A percentile compares a stretch with the other conserved stretches of the same genome.
These are phyloP conservation scores for Sebastes kiyomatsui DNA, from an alignment of 2,797 vertebrate genomes.

Conservation along the genomic window DNA sequence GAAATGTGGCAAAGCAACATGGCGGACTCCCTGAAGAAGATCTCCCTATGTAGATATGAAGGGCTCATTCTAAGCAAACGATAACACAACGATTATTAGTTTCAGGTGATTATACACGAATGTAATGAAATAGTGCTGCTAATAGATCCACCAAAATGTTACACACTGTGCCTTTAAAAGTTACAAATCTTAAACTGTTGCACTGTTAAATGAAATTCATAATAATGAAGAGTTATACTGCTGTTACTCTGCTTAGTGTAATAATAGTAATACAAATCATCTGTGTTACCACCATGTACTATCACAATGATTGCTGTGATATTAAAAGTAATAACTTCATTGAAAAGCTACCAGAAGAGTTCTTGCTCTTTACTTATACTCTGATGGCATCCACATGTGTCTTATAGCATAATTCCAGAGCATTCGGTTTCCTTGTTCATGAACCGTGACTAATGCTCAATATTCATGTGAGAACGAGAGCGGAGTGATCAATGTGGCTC, in stretches of 20 bases:
- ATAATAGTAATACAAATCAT: not conserved
- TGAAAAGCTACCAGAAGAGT: not conserved
- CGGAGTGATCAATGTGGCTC: constrained; percentile 52
- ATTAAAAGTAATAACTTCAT: not conserved
- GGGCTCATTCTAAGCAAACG: too few relatives aligned
- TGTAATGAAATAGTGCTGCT: too few relatives aligned
- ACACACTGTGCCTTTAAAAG: not conserved
- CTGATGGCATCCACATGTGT: constrained; percentile 29
- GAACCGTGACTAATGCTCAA: constrained; percentile 54
- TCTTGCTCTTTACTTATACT: not conserved
- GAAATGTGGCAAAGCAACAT: too few relatives aligned
- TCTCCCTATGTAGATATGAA: too few relatives aligned
- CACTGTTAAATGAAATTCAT: not conserved
- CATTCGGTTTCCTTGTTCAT: constrained; percentile 44
- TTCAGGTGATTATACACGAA: too few relatives aligned
- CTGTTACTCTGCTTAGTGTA: not conserved
- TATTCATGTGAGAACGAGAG: constrained; percentile 57
- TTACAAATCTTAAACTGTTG: not conserved
- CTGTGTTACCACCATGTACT: not conserved
- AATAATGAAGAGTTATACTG: not conserved
- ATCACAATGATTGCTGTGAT: not conserved
- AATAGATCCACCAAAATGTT: too few relatives aligned
- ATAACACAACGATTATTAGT: too few relatives aligned
- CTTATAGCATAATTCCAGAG: constrained; percentile 24
- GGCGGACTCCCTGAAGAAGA: too few relatives aligned